Conservation (phyloP, 2,888 invertebrate genomes). For the Amorpha juglandis region DNA sequence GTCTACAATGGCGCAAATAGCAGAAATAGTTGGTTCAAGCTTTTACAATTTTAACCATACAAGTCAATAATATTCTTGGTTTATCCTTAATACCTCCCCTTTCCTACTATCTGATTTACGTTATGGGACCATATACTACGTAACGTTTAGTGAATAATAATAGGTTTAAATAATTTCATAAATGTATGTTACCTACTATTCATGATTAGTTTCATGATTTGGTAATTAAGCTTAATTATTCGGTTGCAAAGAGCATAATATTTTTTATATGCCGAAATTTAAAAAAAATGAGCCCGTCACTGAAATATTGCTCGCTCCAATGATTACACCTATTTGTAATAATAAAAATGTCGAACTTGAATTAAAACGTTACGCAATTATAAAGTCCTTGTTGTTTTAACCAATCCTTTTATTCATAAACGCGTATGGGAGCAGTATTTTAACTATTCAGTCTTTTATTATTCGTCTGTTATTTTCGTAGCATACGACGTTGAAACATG, state of each 20-base stretch:
- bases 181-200: neutral
- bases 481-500: neutral
- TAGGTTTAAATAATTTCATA: neutral
- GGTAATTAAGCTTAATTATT: neutral
- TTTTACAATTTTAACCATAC: slow-evolving; percentile 24
- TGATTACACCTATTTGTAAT: neutral
- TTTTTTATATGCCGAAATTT: neutral
- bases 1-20: neutral
- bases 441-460: too few species aligned
- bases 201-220: neutral
- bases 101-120: neutral
- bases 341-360: neutral
- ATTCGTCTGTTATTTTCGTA: neutral
- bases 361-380: slow-evolving; percentile 3
- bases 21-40: slow-evolving; percentile 16
- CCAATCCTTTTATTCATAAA: neutral
- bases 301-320: neutral
- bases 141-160: slow-evolving; percentile 3
- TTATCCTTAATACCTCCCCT: neutral
- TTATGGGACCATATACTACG: neutral
- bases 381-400: neutral
- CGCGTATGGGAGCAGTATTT: neutral
- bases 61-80: neutral
- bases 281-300: too few species aligned
- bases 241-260: neutral